Evolutionary conservation across 2,888 invertebrate species (phyloP), one percentile per base, ranked within the genome.

Genomic region (Anagyrus pseudococci): DNA sequence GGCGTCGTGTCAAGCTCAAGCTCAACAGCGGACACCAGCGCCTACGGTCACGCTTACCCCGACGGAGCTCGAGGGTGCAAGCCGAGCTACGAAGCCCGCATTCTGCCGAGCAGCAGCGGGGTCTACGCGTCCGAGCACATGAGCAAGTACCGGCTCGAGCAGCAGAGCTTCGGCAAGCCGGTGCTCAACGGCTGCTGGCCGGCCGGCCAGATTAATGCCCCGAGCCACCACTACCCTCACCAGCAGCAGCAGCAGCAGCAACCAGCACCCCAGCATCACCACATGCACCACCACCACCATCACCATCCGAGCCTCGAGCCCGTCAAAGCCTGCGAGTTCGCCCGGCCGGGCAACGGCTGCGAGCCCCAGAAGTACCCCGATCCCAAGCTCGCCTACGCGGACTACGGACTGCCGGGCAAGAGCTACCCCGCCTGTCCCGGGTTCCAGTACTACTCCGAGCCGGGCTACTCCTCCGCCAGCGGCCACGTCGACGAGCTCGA

Each of bases 341-440:
- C 22, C 10, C 10, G 17, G 15, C 20, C 29, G 17, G 19, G 55
- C 0, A 67, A 53, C 47, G 65, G 69, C 40, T 69, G 6, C 62
- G 78, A 77, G 26, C 50, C 63, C 23, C 75, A 74, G 43, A 77
- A 78, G 60, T 77, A 77, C 41, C 62, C 76, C 25, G 78, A 79
- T 4, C 55, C 73, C 4, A 75, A 76, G 56, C 67, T 67, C 8
- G 75, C 77, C 0, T 72, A 67, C 50, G 64, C 74, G 15, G 77
- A 77, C 44, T 78, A 77, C 55, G 67, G 75, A n/a, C 8, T 8
- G n/a, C n/a, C 17, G 17, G 17, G 2, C 3, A 78, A 79, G 54
- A 71, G 77, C 1, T 78, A 77, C 68, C 13, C 20, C 19, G 69
- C 77, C 1, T 80, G 75, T 63, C 71, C 77, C 15, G 79, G 79